Evolutionary conservation across 2,113 vertebrate genomes (phyloP).

Genomic region (Ptilonorhynchus violaceus): DNA sequence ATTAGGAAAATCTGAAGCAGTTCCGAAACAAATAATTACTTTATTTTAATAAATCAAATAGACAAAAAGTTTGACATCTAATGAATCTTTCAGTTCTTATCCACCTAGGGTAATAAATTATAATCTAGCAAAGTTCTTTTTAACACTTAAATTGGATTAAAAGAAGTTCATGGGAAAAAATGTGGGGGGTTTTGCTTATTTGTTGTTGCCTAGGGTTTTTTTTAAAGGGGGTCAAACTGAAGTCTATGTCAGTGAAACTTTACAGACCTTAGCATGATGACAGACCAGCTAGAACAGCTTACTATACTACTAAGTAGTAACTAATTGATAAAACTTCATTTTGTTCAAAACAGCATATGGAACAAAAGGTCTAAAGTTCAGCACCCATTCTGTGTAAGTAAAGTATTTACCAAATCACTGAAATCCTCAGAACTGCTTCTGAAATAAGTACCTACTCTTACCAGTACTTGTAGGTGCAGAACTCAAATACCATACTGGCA

Average conservation of each 20-base stretch:
- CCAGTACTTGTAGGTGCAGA: not conserved
- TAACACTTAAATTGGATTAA: not conserved
- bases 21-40: not conserved
- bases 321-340: not conserved
- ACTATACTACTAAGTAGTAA: not conserved
- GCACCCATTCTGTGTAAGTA: not conserved
- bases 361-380: not conserved
- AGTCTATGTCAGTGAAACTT: not conserved
- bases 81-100: not conserved
- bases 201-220: not conserved
- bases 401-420: not conserved
- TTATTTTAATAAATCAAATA: not conserved
- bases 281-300: not conserved
- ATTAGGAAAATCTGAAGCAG: not conserved
- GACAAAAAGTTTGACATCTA: not conserved
- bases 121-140: not conserved
- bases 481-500: fast-evolving
- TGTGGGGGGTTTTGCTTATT: not conserved
- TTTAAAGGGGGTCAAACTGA: not conserved
- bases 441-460: not conserved
- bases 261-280: not conserved
- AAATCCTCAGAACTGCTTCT: not conserved
- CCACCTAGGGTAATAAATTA: not conserved
- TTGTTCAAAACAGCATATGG: not conserved
- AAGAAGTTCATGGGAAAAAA: not conserved